phyloP scores from a whole-genome alignment of 2,888 invertebrate genomes.

The Leptothorax acervorum region DNA sequence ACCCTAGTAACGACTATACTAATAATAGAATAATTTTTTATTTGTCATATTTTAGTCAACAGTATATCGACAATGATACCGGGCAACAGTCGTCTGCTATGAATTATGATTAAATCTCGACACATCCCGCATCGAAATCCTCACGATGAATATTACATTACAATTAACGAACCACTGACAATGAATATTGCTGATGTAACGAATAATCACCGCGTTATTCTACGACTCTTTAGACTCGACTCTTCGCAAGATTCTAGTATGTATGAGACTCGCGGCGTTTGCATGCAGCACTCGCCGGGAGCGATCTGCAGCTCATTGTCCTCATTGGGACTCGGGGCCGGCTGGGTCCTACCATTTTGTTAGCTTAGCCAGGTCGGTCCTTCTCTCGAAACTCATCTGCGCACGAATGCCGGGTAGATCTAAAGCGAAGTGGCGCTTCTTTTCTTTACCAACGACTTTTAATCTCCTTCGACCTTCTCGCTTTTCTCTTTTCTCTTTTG shows the following conservation, averaged over 20 bases:
- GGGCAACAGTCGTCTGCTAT: not conserved
- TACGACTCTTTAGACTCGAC: not conserved
- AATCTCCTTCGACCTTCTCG: not conserved
- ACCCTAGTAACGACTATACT: not conserved
- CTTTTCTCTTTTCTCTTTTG: not conserved
- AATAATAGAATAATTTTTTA: not conserved
- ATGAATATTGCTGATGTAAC: not conserved
- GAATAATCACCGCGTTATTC: not conserved
- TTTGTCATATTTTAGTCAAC: not conserved
- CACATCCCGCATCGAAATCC: not conserved
- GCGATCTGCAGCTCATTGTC: constrained; percentile 55
- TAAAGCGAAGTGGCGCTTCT: constrained; percentile 27
- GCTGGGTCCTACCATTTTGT: constrained; percentile 80
- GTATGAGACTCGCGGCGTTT: not conserved
- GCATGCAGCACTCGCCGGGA: constrained; percentile 70
- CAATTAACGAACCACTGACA: not conserved
- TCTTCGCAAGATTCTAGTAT: not conserved
- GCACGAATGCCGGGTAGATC: not conserved
- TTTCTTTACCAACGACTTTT: constrained; percentile 14
- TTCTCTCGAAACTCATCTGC: constrained; percentile 65
- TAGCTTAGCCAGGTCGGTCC: constrained; percentile 64
- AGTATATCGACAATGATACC: not conserved
- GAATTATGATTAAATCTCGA: not conserved
- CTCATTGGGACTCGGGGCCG: constrained; percentile 66
- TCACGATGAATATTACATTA: not conserved